phyloP scores from a whole-genome alignment of 2,888 invertebrate genomes.

The Acronicta leporina region DNA sequence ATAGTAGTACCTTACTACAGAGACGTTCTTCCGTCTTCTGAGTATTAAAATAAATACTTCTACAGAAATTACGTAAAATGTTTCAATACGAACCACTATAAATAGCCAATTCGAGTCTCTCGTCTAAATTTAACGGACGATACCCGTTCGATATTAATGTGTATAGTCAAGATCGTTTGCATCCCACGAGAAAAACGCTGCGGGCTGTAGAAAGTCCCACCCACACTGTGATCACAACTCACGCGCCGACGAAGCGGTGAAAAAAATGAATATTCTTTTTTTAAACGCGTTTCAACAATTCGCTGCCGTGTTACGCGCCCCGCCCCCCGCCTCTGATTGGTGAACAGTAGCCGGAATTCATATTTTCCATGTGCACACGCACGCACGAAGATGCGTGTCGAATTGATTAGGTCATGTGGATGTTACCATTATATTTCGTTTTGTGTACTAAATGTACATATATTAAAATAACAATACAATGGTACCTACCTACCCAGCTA shows the following conservation, averaged over 20 bases:
- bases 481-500: no score
- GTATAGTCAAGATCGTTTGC: conserved; percentile 61
- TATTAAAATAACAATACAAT: neutral
- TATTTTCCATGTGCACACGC: conserved; percentile 64
- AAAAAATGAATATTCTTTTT: conserved; percentile 73
- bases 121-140: conserved; percentile 58
- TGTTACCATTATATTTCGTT: conserved; percentile 25
- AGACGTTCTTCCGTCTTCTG: neutral
- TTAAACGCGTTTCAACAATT: conserved; percentile 72
- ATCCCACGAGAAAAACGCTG: conserved; percentile 81
- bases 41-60: conserved; percentile 23
- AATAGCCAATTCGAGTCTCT: conserved; percentile 52
- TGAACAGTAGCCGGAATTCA: conserved; percentile 78
- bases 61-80: conserved; percentile 34
- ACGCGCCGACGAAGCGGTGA: conserved; percentile 60
- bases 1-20: no score
- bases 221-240: conserved; percentile 74
- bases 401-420: conserved; percentile 57
- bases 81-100: conserved; percentile 34
- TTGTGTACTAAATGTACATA: neutral
- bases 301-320: conserved; percentile 85
- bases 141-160: conserved; percentile 51
- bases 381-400: conserved; percentile 52
- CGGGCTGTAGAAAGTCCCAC: conserved; percentile 86
- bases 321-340: conserved; percentile 81